A percentile compares a stretch with the other conserved stretches of the same genome.
phyloP scores from a whole-genome alignment of 2,113 vertebrate species.

The Eubucco bourcierii region DNA sequence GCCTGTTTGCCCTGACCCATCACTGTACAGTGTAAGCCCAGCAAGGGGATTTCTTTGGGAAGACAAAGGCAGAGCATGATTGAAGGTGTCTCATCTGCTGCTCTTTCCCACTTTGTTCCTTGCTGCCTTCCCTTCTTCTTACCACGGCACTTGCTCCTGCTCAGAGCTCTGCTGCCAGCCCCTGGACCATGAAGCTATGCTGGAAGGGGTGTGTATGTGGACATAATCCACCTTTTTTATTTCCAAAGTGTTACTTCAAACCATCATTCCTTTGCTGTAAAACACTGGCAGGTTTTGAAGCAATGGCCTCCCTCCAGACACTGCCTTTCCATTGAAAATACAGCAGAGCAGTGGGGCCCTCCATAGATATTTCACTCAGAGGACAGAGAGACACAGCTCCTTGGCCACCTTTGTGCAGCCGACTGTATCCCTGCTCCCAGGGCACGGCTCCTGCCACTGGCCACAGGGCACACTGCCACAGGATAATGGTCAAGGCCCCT shows the following conservation, averaged over 20 bases:
- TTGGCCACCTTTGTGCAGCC: background rate
- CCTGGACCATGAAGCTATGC: background rate
- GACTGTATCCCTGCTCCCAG: background rate
- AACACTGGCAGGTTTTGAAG: background rate
- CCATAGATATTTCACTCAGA: background rate
- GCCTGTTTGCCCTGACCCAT: accelerated
- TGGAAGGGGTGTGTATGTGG: background rate
- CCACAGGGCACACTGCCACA: accelerated
- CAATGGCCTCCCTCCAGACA: background rate
- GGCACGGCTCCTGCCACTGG: accelerated
- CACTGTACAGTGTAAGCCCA: background rate
- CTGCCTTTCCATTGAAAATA: background rate
- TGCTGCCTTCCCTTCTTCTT: background rate
- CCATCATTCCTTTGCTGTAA: background rate
- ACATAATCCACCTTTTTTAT: background rate
- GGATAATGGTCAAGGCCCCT: accelerated
- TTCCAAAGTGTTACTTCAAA: background rate
- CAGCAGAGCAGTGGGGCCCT: background rate
- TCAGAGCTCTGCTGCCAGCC: background rate
- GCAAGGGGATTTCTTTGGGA: background rate
- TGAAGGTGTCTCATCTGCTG: background rate
- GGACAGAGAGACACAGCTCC: accelerated
- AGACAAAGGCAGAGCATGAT: background rate
- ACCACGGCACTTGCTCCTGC: background rate
- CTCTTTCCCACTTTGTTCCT: background rate